Evolutionary conservation across 2,113 vertebrate species (phyloP).

Genomic region (Dasyornis broadbenti): DNA sequence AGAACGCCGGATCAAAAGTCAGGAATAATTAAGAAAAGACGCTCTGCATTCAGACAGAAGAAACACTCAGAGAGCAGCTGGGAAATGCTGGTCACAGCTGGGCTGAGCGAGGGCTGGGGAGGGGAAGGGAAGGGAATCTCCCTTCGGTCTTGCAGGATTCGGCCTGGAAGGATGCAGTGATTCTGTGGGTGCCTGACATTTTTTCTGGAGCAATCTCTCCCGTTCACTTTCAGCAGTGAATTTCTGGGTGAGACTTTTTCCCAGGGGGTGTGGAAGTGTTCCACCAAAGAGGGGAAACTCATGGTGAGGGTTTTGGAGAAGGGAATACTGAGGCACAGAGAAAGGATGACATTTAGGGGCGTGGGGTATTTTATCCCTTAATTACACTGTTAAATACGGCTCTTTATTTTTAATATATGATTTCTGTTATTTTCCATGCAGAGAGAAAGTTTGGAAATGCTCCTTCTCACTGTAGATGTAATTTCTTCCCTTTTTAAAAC

Average conservation of each 20-base stretch:
- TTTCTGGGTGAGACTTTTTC: background rate
- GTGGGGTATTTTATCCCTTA: background rate
- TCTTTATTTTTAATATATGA: background rate
- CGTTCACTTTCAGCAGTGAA: background rate
- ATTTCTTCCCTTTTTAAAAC: background rate
- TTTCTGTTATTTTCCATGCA: background rate
- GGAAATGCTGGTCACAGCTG: background rate
- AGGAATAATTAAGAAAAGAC: slow-evolving; percentile 66
- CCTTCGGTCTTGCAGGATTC: background rate
- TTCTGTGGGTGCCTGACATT: background rate
- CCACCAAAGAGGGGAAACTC: background rate
- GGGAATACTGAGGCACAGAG: background rate
- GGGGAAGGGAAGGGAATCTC: background rate
- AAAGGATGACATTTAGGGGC: background rate
- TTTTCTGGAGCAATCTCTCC: background rate
- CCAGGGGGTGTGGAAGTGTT: background rate
- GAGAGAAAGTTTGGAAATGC: background rate
- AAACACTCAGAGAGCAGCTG: background rate
- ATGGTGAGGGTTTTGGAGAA: background rate
- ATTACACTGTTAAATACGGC: background rate
- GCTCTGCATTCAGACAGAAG: slow-evolving; percentile 15
- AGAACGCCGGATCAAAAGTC: slow-evolving; percentile 59
- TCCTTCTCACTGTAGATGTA: background rate
- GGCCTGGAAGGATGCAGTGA: background rate
- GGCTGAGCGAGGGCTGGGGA: background rate